Evolutionary conservation across 2,888 invertebrate species (phyloP), one percentile per base, ranked within the genome.

Genomic region (Rhagonycha lutea): DNA sequence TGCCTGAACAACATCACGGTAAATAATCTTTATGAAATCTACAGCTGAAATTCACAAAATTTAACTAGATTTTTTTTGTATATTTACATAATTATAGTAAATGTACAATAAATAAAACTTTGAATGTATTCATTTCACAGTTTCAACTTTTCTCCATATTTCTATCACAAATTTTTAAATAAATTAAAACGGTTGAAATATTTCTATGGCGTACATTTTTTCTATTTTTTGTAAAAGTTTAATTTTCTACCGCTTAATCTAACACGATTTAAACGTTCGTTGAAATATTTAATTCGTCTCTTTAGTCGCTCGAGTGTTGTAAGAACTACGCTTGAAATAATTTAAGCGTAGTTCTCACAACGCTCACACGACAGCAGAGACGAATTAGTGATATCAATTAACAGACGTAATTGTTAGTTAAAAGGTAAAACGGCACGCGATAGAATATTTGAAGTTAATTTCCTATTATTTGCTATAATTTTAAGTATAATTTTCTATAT

Each of bases 1-100:
- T 79, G 74, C 74, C 67, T 78, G 74, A 74, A 75, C 77, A 77
- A 75, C 72, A 77, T 75, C 62, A 74, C 73, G 74, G 63, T 78
- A 76, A n/a, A 65, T 65, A 65, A 65, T 62, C 23, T 65, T 65
- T 65, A 65, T 65, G 23, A 24, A 62, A 77, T 70, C 75, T 79
- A 79, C 74, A 68, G 72, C 74, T 7, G 73, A 77, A 32, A 77
- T 67, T 77, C 77, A 73, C 73, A 77, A 77, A 77, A 65, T 77
- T 72, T 67, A 77, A 72, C 74, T 77, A 73, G 62, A 76, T 73
- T 73, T 24, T 29, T 62, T 73, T 76, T 14, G 63, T 62, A 67
- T 76, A 73, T 76, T 68, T 73, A 76, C 76, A 76, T 60, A 72
- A 69, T 47, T 47, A 47, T 47, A 47, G 47, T n/a, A 47, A 47